phyloP scores from a whole-genome alignment of 1,140 invertebrate genomes.

The Drosophila parabipectinata region DNA sequence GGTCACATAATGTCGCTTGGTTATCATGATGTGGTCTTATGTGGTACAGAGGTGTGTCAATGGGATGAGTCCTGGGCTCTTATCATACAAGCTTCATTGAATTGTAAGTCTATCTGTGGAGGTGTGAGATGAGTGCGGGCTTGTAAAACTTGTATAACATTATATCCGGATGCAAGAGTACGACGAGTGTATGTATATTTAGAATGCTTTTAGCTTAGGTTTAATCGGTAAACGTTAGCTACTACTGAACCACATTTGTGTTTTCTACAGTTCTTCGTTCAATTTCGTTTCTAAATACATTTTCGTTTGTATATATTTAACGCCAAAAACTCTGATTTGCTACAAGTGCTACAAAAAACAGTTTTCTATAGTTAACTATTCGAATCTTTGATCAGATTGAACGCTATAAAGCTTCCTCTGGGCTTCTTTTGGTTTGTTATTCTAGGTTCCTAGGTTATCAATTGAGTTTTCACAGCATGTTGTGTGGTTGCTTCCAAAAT shows the following conservation, averaged over 20 bases:
- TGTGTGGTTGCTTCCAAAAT: conserved; percentile 52
- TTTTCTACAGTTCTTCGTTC: conserved; percentile 45
- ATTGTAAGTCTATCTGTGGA: conserved; percentile 18
- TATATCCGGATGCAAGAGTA: conserved; percentile 2
- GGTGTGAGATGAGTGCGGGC: conserved; percentile 9
- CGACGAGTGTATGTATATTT: conserved; percentile 43
- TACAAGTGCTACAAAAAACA: conserved; percentile 68
- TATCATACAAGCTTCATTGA: conserved; percentile 40
- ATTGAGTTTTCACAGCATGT: conserved; percentile 70
- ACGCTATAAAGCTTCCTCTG: conserved; percentile 6
- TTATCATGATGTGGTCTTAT: conserved; percentile 50
- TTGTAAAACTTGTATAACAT: conserved; percentile 27
- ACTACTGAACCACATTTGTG: conserved; percentile 71
- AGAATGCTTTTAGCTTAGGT: conserved; percentile 54
- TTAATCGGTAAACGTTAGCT: conserved; percentile 63
- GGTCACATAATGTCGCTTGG: conserved; percentile 26
- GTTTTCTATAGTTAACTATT: conserved; percentile 48
- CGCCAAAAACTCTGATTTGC: conserved; percentile 53
- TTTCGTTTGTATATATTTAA: conserved; percentile 36
- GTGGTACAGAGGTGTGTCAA: conserved; percentile 11
- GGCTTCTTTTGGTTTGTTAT: conserved; percentile 2
- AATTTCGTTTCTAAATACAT: conserved; percentile 42
- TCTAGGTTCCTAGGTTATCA: conserved; percentile 36
- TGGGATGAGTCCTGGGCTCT: conserved; percentile 36
- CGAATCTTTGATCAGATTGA: conserved; percentile 21